A percentile compares a stretch with the other conserved stretches of the same genome.
These are phyloP conservation scores for Anthopleura xanthogrammica DNA, from an alignment of 92 coral and sea anemone genomes.

Conservation along the genomic window DNA sequence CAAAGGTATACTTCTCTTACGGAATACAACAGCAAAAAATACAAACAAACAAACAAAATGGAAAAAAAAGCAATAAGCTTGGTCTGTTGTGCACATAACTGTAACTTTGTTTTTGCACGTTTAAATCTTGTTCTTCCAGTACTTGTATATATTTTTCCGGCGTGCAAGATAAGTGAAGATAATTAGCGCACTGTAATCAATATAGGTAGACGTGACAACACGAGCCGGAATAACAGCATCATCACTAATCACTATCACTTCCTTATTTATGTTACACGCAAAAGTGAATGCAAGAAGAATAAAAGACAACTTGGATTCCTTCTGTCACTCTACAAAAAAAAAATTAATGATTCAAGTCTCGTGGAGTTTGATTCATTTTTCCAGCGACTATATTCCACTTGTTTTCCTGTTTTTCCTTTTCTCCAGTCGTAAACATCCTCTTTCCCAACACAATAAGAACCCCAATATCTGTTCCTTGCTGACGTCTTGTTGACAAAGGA, in stretches of 20 bases:
- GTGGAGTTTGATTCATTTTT: not conserved
- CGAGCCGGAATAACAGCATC: not conserved
- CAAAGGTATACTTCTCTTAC: too few species aligned
- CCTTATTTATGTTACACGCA: not conserved
- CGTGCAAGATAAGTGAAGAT: not conserved
- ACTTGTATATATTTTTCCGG: too few species aligned
- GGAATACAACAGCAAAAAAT: too few species aligned
- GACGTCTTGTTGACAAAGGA: not conserved
- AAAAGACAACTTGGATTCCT: too few species aligned
- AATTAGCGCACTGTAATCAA: not conserved
- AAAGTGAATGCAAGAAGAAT: not conserved
- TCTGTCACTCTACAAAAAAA: too few species aligned
- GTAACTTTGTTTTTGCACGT: too few species aligned
- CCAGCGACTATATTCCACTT: not conserved
- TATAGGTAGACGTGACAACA: not conserved
- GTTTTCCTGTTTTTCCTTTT: not conserved
- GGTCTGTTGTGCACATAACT: too few species aligned
- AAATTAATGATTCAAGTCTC: too few species aligned
- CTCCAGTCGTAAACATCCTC: not conserved
- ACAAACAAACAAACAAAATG: too few species aligned
- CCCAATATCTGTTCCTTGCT: not conserved
- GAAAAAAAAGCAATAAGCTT: too few species aligned
- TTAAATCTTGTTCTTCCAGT: too few species aligned
- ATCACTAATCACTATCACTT: not conserved
- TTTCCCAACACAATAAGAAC: not conserved